Evolutionary conservation across 2,888 invertebrate species (phyloP).

Genomic region (Patella pellucida): DNA sequence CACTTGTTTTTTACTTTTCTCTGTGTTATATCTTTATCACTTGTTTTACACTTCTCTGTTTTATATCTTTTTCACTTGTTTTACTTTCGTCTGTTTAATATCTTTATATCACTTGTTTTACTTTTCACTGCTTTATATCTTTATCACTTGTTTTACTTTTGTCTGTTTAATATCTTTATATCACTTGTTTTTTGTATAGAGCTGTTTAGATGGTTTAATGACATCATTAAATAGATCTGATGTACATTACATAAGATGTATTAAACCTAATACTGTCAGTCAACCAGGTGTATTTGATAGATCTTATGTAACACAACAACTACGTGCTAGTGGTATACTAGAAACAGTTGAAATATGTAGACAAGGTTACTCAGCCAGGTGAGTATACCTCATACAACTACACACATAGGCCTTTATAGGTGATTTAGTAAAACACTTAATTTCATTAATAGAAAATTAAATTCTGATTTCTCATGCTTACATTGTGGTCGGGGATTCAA

Average conservation of each 20-base stretch:
- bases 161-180: too few relatives aligned
- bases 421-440: too few relatives aligned
- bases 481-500: not conserved
- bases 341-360: constrained; percentile 62
- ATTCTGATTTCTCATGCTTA: not conserved
- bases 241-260: constrained; percentile 64
- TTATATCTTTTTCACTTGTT: not conserved
- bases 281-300: constrained; percentile 46
- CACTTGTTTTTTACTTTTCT: not conserved
- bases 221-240: constrained; percentile 47
- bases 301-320: constrained; percentile 56
- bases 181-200: constrained; percentile 34
- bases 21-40: not conserved
- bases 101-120: not conserved
- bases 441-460: not conserved
- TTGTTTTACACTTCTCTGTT: not conserved
- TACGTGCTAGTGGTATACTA: constrained; percentile 60
- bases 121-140: not conserved
- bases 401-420: too few relatives aligned
- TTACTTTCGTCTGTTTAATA: not conserved
- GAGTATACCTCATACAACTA: not conserved
- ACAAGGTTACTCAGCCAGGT: constrained; percentile 61
- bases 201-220: constrained; percentile 59
- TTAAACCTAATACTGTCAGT: constrained; percentile 56
- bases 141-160: not conserved